A percentile compares a stretch with the other conserved stretches of the same genome.
Conservation (phyloP, 1,140 invertebrate species). For the Amphibalanus amphitrite region DNA sequence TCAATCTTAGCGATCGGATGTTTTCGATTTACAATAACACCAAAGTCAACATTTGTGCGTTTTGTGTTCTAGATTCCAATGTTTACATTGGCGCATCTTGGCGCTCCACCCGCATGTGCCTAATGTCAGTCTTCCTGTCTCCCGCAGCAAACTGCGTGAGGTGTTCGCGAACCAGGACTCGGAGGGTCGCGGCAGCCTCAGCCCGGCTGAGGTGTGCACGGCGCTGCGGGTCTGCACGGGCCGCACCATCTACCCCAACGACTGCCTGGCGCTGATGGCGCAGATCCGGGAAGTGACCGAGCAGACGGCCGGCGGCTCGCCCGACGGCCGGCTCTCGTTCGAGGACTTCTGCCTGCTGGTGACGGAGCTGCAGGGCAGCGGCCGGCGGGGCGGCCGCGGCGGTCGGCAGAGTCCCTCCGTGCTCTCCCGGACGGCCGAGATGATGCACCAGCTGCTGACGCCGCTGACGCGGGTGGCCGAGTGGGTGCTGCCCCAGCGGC, state of each 20-base stretch:
- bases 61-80: no score
- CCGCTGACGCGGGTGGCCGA: background rate
- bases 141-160: constrained; percentile 38
- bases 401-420: background rate
- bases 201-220: constrained; percentile 34
- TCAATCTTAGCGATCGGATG: no score
- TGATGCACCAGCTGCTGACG: background rate
- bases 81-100: no score
- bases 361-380: background rate
- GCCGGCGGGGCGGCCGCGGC: no score
- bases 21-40: no score
- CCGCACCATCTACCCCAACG: constrained; percentile 34
- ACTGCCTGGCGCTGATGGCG: constrained; percentile 17
- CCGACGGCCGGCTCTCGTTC: background rate
- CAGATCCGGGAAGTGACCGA: background rate
- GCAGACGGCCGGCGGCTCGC: no score
- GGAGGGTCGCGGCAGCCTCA: constrained; percentile 34
- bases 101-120: background rate
- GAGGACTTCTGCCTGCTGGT: background rate
- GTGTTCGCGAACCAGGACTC: constrained; percentile 44
- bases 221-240: constrained; percentile 40
- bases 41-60: no score
- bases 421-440: background rate
- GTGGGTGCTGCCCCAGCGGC: background rate
- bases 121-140: constrained; percentile 12